Conservation (phyloP, 2,797 vertebrate species). For the Cyprinella venusta region DNA sequence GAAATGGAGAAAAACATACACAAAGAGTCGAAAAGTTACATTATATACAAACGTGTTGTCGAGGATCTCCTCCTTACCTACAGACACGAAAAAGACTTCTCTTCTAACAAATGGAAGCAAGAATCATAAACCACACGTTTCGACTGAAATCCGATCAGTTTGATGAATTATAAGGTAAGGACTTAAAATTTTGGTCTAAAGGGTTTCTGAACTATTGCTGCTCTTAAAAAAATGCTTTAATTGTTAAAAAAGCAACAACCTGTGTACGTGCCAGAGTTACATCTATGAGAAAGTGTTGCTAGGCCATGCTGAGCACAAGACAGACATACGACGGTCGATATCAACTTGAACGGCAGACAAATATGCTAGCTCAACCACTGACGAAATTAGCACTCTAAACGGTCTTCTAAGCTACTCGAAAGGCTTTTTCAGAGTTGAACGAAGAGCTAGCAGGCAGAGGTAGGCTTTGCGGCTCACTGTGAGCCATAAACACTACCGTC, state of each 20-base stretch:
- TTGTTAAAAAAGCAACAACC: conserved; percentile 13
- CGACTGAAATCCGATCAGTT: conserved; percentile 15
- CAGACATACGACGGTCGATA: conserved; percentile 34
- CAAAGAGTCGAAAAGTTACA: conserved; percentile 52
- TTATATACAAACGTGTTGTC: conserved; percentile 55
- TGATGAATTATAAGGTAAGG: conserved; percentile 32
- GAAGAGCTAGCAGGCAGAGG: conserved; percentile 31
- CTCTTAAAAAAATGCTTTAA: conserved; percentile 50
- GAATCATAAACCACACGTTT: conserved; percentile 9
- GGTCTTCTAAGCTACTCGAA: conserved; percentile 28
- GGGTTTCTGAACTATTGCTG: conserved; percentile 51
- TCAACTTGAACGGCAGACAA: conserved; percentile 48
- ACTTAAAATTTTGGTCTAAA: conserved; percentile 43
- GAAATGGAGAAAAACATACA: conserved; percentile 49
- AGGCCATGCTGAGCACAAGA: conserved; percentile 53
- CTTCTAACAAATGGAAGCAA: conserved; percentile 31
- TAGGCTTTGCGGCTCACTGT: conserved; percentile 48
- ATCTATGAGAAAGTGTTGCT: conserved; percentile 41
- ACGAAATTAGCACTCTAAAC: conserved; percentile 39
- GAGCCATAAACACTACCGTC: conserved; percentile 55
- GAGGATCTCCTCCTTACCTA: conserved; percentile 25
- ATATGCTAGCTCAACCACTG: conserved; percentile 49
- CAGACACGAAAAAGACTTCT: conserved; percentile 24
- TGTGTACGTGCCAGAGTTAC: conserved; percentile 36
- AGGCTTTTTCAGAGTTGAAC: conserved; percentile 19